Percentiles rank a stretch among this genome's conserved stretches.
Evolutionary conservation across 1,140 invertebrate species (phyloP).

Genomic region (Calephelis virginiensis): DNA sequence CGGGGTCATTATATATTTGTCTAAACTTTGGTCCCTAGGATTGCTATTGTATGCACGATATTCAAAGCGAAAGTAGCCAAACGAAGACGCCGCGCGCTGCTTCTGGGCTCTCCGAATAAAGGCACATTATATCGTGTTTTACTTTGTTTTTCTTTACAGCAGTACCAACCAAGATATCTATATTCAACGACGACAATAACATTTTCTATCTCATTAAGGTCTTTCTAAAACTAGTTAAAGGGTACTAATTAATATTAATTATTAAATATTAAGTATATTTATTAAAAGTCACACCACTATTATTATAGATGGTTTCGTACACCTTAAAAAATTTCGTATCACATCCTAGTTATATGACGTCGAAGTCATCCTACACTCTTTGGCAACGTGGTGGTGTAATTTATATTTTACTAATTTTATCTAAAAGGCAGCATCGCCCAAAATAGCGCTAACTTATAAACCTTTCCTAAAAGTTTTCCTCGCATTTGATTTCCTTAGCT

Average conservation of each 20-base stretch:
- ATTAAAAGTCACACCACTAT: conserved; percentile 71
- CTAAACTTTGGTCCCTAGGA: conserved; percentile 77
- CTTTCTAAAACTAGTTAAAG: conserved; percentile 69
- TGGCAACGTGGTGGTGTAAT: conserved; percentile 75
- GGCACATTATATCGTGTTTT: conserved; percentile 73
- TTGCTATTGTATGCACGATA: conserved; percentile 69
- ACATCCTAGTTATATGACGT: conserved; percentile 67
- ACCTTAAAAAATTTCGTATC: conserved; percentile 65
- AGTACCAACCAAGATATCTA: conserved; percentile 58
- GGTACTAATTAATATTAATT: conserved; percentile 62
- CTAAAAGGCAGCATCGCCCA: conserved; percentile 58
- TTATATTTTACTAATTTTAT: conserved; percentile 64
- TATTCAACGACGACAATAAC: conserved; percentile 38
- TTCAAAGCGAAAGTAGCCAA: conserved; percentile 38
- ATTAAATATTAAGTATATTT: conserved; percentile 58
- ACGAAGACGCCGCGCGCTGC: conserved; percentile 53
- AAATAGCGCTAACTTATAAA: conserved; percentile 51
- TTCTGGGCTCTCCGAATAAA: conserved; percentile 69
- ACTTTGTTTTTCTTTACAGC: conserved; percentile 53
- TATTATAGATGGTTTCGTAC: conserved; percentile 56
- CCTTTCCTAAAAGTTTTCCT: conserved; percentile 60
- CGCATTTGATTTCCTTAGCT: conserved; percentile 69
- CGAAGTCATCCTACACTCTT: conserved; percentile 58
- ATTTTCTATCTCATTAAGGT: conserved; percentile 48
- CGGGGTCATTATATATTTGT: conserved; percentile 70